Evolutionary conservation across 2,797 vertebrate species (phyloP).

Genomic region (Nannoperca australis): DNA sequence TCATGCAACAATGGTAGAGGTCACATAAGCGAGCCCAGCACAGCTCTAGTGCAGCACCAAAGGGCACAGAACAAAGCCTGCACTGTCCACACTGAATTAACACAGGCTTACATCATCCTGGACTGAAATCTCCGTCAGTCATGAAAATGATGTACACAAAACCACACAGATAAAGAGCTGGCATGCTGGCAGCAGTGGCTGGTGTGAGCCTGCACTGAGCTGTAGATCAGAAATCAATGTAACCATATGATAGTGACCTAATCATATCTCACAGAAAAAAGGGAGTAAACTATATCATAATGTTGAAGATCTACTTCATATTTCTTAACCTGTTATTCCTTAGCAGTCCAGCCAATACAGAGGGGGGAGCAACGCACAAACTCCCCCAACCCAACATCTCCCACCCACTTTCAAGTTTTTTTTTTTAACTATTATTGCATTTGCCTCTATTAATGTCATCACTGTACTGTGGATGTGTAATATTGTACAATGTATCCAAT

Average conservation of each 20-base stretch:
- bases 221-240: conserved; percentile 63
- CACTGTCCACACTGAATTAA: conserved; percentile 84
- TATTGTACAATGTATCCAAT: conserved; percentile 54
- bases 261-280: conserved; percentile 56
- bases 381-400: conserved; percentile 18
- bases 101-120: conserved; percentile 85
- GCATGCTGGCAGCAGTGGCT: conserved; percentile 36
- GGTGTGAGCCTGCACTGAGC: conserved; percentile 44
- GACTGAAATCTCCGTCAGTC: conserved; percentile 78
- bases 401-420: conserved; percentile 65
- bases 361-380: neutral
- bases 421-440: conserved; percentile 68
- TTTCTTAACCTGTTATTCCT: conserved; percentile 41
- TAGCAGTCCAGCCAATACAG: conserved; percentile 32
- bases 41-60: conserved; percentile 77
- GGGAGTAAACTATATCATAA: conserved; percentile 28
- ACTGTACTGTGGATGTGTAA: conserved; percentile 57
- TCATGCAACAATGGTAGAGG: conserved; percentile 79
- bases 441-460: conserved; percentile 71
- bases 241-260: conserved; percentile 36
- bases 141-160: conserved; percentile 83
- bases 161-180: conserved; percentile 71
- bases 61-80: conserved; percentile 83
- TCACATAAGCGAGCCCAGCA: conserved; percentile 78
- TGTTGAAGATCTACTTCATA: conserved; percentile 30